These are phyloP conservation scores for Macrochelys suwanniensis DNA, from an alignment of 2,797 vertebrate genomes.

Conservation along the genomic window DNA sequence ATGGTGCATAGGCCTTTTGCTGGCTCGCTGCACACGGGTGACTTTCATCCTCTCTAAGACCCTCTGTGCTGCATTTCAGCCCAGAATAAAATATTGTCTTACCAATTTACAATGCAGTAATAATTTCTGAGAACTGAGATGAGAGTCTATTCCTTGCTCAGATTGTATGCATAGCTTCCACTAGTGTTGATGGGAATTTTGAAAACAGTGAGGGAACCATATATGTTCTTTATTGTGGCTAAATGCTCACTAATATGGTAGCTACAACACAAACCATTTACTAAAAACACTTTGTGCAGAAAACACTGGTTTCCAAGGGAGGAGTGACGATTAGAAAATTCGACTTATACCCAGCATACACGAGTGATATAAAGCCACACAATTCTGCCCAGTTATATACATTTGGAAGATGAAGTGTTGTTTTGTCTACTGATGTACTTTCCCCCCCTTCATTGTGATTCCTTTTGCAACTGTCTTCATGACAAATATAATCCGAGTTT, in stretches of 20 bases:
- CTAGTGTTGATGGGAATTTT: background rate
- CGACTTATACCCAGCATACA: background rate
- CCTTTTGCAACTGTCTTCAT: slow-evolving; percentile 42
- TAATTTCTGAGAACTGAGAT: background rate
- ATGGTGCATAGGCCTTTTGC: background rate
- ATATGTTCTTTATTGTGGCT: background rate
- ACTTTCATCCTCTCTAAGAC: background rate
- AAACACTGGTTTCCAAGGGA: slow-evolving; percentile 11
- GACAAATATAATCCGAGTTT: slow-evolving; percentile 62
- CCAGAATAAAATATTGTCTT: slow-evolving; percentile 7
- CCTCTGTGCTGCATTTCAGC: background rate
- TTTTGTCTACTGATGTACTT: slow-evolving; percentile 23
- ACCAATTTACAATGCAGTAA: background rate
- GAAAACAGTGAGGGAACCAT: background rate
- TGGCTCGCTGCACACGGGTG: background rate
- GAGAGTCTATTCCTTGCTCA: background rate
- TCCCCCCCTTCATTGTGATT: slow-evolving; percentile 26
- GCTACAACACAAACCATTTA: slow-evolving; percentile 16
- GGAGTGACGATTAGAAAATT: slow-evolving; percentile 12
- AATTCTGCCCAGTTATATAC: slow-evolving; percentile 45
- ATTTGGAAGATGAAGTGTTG: slow-evolving; percentile 61
- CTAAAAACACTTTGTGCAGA: background rate
- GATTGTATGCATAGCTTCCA: background rate
- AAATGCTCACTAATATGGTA: slow-evolving; percentile 11
- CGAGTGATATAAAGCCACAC: slow-evolving; percentile 22